Conservation (phyloP, 2,113 vertebrate genomes). For the Mungos mungo region DNA sequence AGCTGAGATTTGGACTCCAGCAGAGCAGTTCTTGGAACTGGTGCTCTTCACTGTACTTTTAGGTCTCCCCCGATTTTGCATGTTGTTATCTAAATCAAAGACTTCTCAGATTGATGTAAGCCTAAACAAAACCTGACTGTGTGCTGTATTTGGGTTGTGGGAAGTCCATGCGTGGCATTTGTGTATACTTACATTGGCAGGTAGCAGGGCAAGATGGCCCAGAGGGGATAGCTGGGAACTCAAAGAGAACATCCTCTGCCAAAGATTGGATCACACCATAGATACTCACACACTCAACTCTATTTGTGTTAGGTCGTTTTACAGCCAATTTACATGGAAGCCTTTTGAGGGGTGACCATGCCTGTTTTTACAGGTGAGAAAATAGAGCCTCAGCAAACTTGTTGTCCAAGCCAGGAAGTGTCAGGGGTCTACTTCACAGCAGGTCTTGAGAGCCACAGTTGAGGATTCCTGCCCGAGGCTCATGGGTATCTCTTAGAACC, state of each 20-base stretch:
- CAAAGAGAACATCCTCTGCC: background rate
- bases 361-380: background rate
- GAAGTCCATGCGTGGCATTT: background rate
- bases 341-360: background rate
- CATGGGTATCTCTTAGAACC: background rate
- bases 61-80: background rate
- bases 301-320: background rate
- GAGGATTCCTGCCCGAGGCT: background rate
- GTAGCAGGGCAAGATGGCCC: background rate
- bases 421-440: background rate
- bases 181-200: background rate
- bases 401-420: background rate
- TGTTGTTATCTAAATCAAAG: background rate
- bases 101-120: background rate
- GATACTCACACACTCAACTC: rapidly evolving
- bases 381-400: background rate
- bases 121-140: background rate
- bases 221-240: background rate
- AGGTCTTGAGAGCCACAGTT: background rate
- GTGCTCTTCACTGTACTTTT: background rate
- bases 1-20: background rate
- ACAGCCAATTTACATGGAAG: background rate
- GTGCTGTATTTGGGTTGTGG: background rate
- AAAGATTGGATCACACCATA: background rate
- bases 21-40: background rate